Evolutionary conservation across 35 echinoderm and acorn worm genomes (phyloP).

Genomic region (Chiridota heheva): DNA sequence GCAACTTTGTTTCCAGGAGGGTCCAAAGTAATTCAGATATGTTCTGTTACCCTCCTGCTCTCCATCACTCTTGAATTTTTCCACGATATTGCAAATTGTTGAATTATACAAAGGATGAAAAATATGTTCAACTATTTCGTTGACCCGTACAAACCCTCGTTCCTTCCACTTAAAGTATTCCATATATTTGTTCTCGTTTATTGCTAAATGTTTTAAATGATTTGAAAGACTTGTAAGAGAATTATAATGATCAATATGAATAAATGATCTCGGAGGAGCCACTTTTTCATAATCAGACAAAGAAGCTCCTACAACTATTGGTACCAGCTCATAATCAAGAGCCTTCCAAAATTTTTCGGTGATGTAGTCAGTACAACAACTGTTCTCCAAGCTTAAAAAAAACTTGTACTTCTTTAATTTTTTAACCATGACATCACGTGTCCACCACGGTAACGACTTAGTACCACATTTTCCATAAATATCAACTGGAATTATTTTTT

Average conservation of each 20-base stretch:
- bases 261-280: constrained; percentile 24
- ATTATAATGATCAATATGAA: constrained; percentile 36
- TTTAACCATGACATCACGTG: constrained; percentile 10
- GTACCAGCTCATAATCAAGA: constrained; percentile 41
- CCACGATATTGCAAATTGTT: constrained; percentile 22
- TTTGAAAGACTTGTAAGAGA: constrained; percentile 30
- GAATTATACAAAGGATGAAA: constrained; percentile 26
- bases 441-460: constrained; percentile 24
- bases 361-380: constrained; percentile 36
- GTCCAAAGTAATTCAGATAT: constrained; percentile 20
- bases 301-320: constrained; percentile 35
- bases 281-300: constrained; percentile 14
- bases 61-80: background rate
- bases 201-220: constrained; percentile 4
- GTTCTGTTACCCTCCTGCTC: background rate
- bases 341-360: constrained; percentile 44
- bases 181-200: constrained; percentile 13
- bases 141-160: background rate
- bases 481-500: constrained; percentile 26
- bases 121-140: constrained; percentile 39
- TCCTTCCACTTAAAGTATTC: constrained; percentile 11
- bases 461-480: constrained; percentile 33
- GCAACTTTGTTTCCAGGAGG: constrained; percentile 17
- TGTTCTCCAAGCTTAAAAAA: constrained; percentile 43
- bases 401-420: constrained; percentile 31